A percentile compares a stretch with the other conserved stretches of the same genome.
Conservation (phyloP, 2,888 invertebrate genomes). For the Caenorhabditis drosophilae region DNA sequence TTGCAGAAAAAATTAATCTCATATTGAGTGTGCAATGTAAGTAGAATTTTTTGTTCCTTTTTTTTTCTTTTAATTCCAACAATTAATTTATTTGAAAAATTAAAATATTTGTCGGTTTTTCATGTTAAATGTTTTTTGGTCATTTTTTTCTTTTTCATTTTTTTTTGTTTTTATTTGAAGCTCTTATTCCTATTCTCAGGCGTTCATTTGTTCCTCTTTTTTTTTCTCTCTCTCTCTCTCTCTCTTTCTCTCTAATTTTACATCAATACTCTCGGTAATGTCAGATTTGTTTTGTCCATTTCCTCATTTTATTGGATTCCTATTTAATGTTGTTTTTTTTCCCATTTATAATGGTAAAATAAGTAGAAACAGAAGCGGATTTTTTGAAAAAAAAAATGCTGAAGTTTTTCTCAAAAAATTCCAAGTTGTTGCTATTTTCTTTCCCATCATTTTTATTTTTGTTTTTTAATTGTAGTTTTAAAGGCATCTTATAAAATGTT, state of each 20-base stretch:
- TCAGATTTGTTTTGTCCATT: neutral
- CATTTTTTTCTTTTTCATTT: neutral
- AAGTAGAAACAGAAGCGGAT: neutral
- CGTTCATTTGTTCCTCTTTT: neutral
- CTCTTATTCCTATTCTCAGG: neutral
- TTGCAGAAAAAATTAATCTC: constrained; percentile 7
- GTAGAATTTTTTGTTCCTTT: constrained; percentile 1
- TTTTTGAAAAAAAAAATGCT: neutral
- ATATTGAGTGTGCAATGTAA: constrained; percentile 14
- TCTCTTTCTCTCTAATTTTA: neutral
- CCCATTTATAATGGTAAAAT: neutral
- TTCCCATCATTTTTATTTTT: neutral
- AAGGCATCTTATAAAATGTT: no score
- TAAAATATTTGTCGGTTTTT: neutral
- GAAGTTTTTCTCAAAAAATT: neutral
- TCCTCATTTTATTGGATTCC: neutral
- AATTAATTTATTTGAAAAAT: neutral
- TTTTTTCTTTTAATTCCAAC: no score
- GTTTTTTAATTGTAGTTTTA: neutral
- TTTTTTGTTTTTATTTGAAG: neutral
- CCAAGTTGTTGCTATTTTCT: neutral
- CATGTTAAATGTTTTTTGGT: neutral
- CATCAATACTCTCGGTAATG: neutral
- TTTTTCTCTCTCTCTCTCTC: neutral
- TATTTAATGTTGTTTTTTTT: neutral